Base-by-base conservation (phyloP, 2,888 invertebrate genomes). In the Biston betularia region DNA sequence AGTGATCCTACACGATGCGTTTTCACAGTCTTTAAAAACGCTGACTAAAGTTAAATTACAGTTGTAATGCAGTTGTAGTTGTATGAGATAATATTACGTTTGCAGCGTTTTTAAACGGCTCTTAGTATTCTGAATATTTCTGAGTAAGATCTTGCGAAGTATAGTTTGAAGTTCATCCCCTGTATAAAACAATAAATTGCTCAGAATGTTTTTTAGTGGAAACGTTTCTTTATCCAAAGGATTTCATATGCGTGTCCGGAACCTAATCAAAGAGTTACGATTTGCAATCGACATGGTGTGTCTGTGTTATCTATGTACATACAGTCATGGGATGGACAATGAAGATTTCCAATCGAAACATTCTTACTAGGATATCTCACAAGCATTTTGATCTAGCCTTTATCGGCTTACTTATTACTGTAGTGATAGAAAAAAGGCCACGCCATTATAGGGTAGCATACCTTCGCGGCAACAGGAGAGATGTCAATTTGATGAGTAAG, bases 401-500 rank as follows among this genome's bases (percentile, higher is more conserved):
- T 24, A 50, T n/a, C 34, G 6, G 9, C 14, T 9, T 14, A 38
- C 12, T 14, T 52, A 52, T 14, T 38, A 53, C 52, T 38, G 52
- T 38, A 38, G 71, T 73, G 69, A 73, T 73, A 69, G 65, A 66
- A 61, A 61, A 56, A 62, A 68, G 62, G 72, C 70, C 72, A 63
- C 67, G 64, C 59, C 50, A 38, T 71, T 52, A 52, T 68, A 69
- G 67, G 56, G 11, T 61, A 61, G 49, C 24, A 45, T 46, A 55
- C 46, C 33, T 61, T 61, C 57, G 58, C 58, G 45, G 49, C 35
- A 35, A 48, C 35, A 50, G 48, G 14, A 63, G 45, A 64, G 46
- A 63, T 65, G 74, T 71, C 73, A 72, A 73, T 74, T 72, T 50
- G 67, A 65, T 60, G 65, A 63, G 66, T 57, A 57, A 66, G 57